These are phyloP conservation scores for Drosophila flavopinicola DNA, from an alignment of 2,888 invertebrate genomes.

Conservation along the genomic window DNA sequence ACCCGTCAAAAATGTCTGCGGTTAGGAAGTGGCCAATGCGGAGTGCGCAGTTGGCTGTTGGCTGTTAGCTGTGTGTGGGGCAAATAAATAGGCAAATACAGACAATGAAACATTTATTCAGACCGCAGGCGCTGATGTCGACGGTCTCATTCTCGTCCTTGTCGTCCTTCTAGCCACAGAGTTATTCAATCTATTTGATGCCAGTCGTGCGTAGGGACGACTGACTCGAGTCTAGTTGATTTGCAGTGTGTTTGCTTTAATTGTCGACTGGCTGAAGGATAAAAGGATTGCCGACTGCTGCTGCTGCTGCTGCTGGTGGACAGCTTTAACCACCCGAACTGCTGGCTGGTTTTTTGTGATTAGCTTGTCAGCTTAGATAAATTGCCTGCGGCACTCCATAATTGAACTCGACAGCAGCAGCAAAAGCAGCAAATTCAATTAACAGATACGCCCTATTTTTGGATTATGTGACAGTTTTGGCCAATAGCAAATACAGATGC, in stretches of 20 bases:
- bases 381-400: constrained; percentile 59
- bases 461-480: constrained; percentile 55
- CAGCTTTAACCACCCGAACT: constrained; percentile 12
- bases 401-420: constrained; percentile 47
- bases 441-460: constrained; percentile 39
- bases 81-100: constrained; percentile 68
- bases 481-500: constrained; percentile 20
- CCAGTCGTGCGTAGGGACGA: constrained; percentile 37
- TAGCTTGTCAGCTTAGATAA: constrained; percentile 64
- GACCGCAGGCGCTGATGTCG: constrained; percentile 29
- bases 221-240: constrained; percentile 46
- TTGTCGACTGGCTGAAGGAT: constrained; percentile 32
- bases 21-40: constrained; percentile 35
- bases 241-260: constrained; percentile 60
- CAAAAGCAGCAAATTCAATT: constrained; percentile 54
- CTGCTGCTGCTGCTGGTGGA: constrained; percentile 7
- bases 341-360: constrained; percentile 53
- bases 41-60: constrained; percentile 3
- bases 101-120: constrained; percentile 59
- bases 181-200: constrained; percentile 72
- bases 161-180: constrained; percentile 25
- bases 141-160: neutral
- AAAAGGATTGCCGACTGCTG: constrained; percentile 48
- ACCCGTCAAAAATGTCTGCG: constrained; percentile 62
- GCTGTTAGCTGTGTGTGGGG: no score